phyloP scores from a whole-genome alignment of 2,797 vertebrate genomes.

The Acanthiza pusilla region DNA sequence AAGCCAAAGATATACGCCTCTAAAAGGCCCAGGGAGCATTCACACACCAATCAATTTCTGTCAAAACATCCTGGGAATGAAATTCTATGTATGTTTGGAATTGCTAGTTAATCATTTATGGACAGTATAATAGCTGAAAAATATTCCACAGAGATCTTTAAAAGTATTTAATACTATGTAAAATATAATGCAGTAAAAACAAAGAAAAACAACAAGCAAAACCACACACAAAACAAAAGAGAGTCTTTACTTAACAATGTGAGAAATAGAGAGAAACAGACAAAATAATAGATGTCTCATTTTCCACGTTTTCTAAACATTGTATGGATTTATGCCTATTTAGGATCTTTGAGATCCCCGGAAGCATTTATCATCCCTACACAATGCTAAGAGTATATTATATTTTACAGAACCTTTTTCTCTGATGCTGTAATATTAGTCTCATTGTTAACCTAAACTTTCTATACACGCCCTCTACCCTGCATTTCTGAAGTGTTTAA shows the following conservation, averaged over 20 bases:
- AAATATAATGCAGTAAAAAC: neutral
- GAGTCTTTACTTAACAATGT: neutral
- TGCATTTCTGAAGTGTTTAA: neutral
- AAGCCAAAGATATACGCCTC: neutral
- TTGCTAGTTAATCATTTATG: neutral
- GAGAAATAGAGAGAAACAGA: neutral
- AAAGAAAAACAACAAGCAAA: neutral
- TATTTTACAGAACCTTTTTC: neutral
- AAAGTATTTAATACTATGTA: neutral
- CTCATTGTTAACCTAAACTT: neutral
- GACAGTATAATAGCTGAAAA: neutral
- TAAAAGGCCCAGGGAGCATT: neutral
- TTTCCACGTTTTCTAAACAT: neutral
- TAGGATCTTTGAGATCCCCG: neutral
- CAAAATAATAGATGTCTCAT: neutral
- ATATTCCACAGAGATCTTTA: neutral
- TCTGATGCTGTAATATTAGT: neutral
- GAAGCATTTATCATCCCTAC: neutral
- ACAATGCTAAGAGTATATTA: neutral
- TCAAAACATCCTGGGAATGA: neutral
- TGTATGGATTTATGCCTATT: neutral
- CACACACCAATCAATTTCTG: neutral
- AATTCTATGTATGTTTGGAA: neutral
- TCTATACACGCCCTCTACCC: neutral
- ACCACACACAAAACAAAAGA: neutral